Base-by-base conservation (phyloP, 2,888 invertebrate genomes). In the Drosophila cognata region DNA sequence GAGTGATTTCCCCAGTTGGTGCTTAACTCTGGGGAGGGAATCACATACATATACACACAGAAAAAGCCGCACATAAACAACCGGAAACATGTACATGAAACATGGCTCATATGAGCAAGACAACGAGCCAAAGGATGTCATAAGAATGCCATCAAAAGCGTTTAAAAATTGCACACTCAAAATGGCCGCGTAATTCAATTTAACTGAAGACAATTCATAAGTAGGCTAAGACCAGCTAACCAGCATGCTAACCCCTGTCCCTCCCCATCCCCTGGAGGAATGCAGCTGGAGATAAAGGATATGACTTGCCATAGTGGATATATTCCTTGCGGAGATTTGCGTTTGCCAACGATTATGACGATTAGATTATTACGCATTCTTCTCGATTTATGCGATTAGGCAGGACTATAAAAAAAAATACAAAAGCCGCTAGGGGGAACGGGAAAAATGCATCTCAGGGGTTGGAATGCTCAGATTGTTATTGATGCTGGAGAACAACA, bases 281-380 rank as follows among this genome's bases (percentile, higher is more conserved):
- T 79, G 81, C 80, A 77, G 61, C 66, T 18, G 4, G 7, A 41
- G 41, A 59, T 46, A 61, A 29, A 50, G 41, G 31, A 28, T 38
- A 18, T 11, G 25, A 16, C 25, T 35, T 46, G 60, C 52, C 52
- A 46, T 31, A 38, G 67, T 67, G 63, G 75, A 16, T 36, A 6
- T 36, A 16, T 71, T 58, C 68, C 68, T 46, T 62, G 83, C 55
- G 48, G 69, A 74, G 85, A 85, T 88, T 77, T 79, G 80, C 71
- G 70, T 69, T 63, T 46, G 46, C 60, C 70, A 71, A 70, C 81
- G 78, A 84, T 90, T 90, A 88, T 83, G 84, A 76, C 84, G 90
- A 85, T 90, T 88, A 84, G 90, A 88, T 88, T 88, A 89, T 88
- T 88, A 88, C 91, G 91, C 87, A 91, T 88, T 82, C 88, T 82